Base-by-base conservation (phyloP, 2,113 vertebrate species). In the Hippotragus niger region DNA sequence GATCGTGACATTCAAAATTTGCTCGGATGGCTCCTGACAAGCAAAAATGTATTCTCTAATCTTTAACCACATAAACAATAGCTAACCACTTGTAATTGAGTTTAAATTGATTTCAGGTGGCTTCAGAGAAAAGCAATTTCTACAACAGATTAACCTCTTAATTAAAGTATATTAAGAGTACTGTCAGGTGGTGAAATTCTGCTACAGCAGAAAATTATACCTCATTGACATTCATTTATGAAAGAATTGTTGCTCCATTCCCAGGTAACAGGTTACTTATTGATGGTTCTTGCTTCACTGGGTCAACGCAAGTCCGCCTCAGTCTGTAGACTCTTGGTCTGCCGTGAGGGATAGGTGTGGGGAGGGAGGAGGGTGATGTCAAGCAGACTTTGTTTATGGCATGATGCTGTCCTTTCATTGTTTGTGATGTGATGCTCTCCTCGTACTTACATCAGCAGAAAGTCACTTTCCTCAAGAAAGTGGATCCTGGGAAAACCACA, bases 101-200 rank as follows among this genome's bases (percentile, higher is more conserved):
- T 99, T 99, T 98, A 99, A 99, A 99, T 99, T 99, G 99, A 99
- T 99, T 99, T 99, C 99, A 99, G 99, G 99, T 99, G 99, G 99
- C 98, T 99, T 99, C 98, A 98, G 98, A 99, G 99, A 99, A 99
- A 99, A 99, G 99, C 99, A 99, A 99, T 99, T 99, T 99, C 99
- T 99, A 96, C 98, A 99, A 98, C 97, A 99, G 98, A 99, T 99
- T 99, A 99, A 99, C 99, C 99, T 99, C 99, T 99, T 99, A 99
- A 99, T 99, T 99, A 99, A 98, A 99, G 98, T 98, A 98, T 98
- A 99, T 99, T 99, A 99, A 99, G 97, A 98, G 97, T 98, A 99
- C 98, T 98, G 98, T 98, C 98, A 99, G 99, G 98, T 99, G 98
- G 98, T 97, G 98, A 98, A 98, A 99, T 99, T 98, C 93, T 98